Evolutionary conservation across 2,888 invertebrate genomes (phyloP), one percentile per base, ranked within the genome.

Genomic region (Rosalia funebris): DNA sequence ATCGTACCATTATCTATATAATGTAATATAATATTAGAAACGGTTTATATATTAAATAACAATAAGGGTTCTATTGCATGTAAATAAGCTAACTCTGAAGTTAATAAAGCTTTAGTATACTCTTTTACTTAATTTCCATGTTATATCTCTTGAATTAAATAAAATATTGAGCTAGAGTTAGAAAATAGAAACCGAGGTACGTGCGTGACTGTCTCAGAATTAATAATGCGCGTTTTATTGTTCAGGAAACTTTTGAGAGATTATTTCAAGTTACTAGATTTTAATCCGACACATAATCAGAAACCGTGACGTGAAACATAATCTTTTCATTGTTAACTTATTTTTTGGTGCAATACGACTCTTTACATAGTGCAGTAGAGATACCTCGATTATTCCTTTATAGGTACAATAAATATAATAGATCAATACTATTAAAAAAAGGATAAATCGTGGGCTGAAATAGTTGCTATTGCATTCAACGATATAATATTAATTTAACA

Each of bases 21-120:
- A 53, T 42, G 15, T 15, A 31, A n/a, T 32, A 53, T 42, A 15
- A 53, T 16, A 42, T 42, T 25, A 12, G 1, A 11, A 42, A 16
- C 15, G 41, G 52, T 53, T 53, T 53, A 53, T 53, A 53, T 39
- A 42, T 42, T 42, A 53, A 53, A 19, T 12, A 32, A 7, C 16
- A 12, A 20, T 17, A 3, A 11, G 19, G 17, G 34, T 3, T n/a
- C 5, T 5, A 34, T 34, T 34, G 2, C 34, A 25, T 25, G 3
- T 25, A 25, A 5, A 25, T 25, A 25, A 9, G 25, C 25, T 25
- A 25, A 9, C 9, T 25, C 9, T 3, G 9, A 9, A 25, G 25
- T 25, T 9, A 25, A 25, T 5, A 9, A 25, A 3, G 4, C 9
- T 25, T 25, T 25, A 25, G 25, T 25, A 5, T 25, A 25, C 25